phyloP scores from a whole-genome alignment of 2,888 invertebrate genomes.

The Fragum sueziense region DNA sequence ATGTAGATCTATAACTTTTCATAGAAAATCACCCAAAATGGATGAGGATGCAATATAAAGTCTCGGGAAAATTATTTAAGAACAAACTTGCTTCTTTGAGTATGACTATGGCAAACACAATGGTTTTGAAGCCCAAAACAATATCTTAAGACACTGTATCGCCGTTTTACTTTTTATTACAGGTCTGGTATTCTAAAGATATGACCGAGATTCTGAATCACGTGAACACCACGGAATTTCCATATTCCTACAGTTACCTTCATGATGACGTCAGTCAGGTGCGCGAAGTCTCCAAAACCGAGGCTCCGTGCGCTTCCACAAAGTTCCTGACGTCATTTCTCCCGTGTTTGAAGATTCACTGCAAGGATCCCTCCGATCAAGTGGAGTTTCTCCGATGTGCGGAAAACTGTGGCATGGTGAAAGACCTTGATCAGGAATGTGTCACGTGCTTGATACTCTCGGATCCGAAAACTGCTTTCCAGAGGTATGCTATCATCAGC shows the following conservation, averaged over 20 bases:
- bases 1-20: too few species aligned
- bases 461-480: neutral
- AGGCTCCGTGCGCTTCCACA: conserved; percentile 38
- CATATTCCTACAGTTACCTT: conserved; percentile 53
- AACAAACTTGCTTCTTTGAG: too few species aligned
- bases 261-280: conserved; percentile 34
- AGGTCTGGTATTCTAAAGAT: conserved; percentile 60
- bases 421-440: conserved; percentile 52
- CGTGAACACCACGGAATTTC: conserved; percentile 24
- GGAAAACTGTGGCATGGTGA: conserved; percentile 30
- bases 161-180: too few species aligned
- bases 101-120: too few species aligned
- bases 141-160: too few species aligned
- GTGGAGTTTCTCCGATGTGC: conserved; percentile 37
- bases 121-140: too few species aligned
- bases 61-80: too few species aligned
- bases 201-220: conserved; percentile 38
- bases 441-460: conserved; percentile 57
- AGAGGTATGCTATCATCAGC: conserved; percentile 3
- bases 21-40: too few species aligned
- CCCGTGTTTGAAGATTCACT: conserved; percentile 29
- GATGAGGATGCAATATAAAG: too few species aligned
- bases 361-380: conserved; percentile 10
- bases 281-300: neutral
- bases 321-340: conserved; percentile 35